Evolutionary conservation across 2,797 vertebrate genomes (phyloP).

Genomic region (Malurus splendens): DNA sequence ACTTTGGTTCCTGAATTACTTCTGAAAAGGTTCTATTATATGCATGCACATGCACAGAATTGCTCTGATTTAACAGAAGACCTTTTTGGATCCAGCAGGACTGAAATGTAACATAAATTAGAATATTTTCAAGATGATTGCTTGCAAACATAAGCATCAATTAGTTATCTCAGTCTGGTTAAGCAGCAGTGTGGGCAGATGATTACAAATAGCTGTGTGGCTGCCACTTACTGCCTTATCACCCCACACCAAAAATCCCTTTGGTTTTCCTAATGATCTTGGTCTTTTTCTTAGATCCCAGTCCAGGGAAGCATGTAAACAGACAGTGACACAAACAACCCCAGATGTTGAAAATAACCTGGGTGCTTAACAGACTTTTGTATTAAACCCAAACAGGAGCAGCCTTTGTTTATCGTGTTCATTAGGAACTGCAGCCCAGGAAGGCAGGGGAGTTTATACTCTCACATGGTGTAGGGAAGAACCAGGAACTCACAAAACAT

Average conservation of each 20-base stretch:
- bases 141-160: conserved; percentile 17
- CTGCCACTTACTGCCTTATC: not conserved
- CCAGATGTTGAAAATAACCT: not conserved
- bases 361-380: not conserved
- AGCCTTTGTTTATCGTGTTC: not conserved
- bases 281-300: not conserved
- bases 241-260: not conserved
- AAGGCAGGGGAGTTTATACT: not conserved
- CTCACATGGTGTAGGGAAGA: not conserved
- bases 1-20: not conserved
- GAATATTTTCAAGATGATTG: not conserved
- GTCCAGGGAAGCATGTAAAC: not conserved
- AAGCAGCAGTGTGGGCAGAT: not conserved
- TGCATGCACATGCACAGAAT: not conserved
- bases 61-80: not conserved
- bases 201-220: not conserved
- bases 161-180: conserved; percentile 15
- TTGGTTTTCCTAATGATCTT: not conserved
- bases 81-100: not conserved
- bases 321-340: not conserved
- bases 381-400: not conserved
- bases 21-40: not conserved
- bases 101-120: not conserved
- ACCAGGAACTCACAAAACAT: not conserved
- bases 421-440: not conserved